phyloP scores from a whole-genome alignment of 2,113 vertebrate genomes.

The Nothobranchius kuhntae region DNA sequence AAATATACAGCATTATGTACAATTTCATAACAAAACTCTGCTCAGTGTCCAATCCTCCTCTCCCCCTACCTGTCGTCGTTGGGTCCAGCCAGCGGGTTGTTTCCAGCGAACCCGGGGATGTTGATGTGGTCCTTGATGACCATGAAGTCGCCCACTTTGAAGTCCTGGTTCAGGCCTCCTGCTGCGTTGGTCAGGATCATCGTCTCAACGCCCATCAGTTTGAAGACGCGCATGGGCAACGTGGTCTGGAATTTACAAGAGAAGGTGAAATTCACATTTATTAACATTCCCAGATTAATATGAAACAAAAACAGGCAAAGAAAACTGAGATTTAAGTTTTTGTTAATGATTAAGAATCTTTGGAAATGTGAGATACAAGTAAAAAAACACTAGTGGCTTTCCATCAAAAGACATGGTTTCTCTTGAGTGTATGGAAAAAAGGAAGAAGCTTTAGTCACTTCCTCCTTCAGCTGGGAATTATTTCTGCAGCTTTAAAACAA shows the following conservation, averaged over 20 bases:
- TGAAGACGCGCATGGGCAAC: slow-evolving; percentile 90
- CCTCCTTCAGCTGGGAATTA: background rate
- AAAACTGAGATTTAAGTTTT: background rate
- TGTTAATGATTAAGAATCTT: background rate
- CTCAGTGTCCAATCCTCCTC: background rate
- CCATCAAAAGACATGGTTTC: no score
- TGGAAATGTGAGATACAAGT: background rate
- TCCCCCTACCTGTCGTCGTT: slow-evolving; percentile 85
- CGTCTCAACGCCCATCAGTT: slow-evolving; percentile 86
- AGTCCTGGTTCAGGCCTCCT: slow-evolving; percentile 89
- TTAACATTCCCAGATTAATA: background rate
- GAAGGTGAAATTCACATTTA: background rate
- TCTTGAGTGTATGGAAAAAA: background rate
- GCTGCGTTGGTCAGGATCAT: slow-evolving; percentile 93
- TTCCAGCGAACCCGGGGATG: slow-evolving; percentile 86
- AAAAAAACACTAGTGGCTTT: background rate
- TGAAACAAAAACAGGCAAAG: background rate
- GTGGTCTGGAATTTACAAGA: slow-evolving; percentile 80
- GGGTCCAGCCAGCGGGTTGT: slow-evolving; percentile 86
- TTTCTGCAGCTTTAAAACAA: background rate
- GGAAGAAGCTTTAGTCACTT: background rate
- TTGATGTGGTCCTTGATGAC: slow-evolving; percentile 93
- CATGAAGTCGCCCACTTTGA: slow-evolving; percentile 93
- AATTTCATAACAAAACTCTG: no score
- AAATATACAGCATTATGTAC: no score